phyloP scores from a whole-genome alignment of 2,797 vertebrate species.

The Miichthys miiuy region DNA sequence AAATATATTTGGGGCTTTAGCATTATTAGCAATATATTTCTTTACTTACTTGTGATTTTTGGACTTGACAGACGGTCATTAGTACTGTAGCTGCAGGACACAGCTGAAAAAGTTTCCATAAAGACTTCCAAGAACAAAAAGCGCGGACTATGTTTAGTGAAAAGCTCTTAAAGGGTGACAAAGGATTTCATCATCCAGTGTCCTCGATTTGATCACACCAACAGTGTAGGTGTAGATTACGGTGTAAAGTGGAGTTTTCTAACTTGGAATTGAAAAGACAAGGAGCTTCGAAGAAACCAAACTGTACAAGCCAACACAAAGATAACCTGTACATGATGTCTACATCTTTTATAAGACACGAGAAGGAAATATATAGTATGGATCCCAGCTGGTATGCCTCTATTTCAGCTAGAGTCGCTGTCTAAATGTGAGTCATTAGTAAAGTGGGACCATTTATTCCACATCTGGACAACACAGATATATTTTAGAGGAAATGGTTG shows the following conservation, averaged over 20 bases:
- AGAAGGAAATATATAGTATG: slow-evolving; percentile 19
- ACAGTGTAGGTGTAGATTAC: background rate
- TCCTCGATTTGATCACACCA: background rate
- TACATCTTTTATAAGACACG: slow-evolving; percentile 6
- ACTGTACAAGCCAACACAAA: slow-evolving; percentile 10
- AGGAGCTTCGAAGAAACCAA: background rate
- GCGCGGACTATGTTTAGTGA: background rate
- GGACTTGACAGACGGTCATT: background rate
- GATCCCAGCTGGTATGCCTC: slow-evolving; percentile 14
- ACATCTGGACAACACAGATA: slow-evolving; percentile 27
- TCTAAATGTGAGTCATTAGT: slow-evolving; percentile 27
- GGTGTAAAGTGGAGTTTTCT: background rate
- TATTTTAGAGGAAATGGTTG: slow-evolving; percentile 54
- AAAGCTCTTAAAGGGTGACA: background rate
- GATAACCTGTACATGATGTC: background rate
- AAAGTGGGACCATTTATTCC: slow-evolving; percentile 33
- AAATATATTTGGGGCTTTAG: background rate
- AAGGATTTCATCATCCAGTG: background rate
- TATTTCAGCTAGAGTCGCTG: background rate
- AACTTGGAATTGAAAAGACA: background rate
- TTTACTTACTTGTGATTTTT: slow-evolving; percentile 11
- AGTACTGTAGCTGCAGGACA: background rate
- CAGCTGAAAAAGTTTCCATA: slow-evolving; percentile 8
- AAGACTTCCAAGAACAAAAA: background rate
- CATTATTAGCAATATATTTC: background rate